phyloP scores from a whole-genome alignment of 2,888 invertebrate species.

The Stegophylla sp. region DNA sequence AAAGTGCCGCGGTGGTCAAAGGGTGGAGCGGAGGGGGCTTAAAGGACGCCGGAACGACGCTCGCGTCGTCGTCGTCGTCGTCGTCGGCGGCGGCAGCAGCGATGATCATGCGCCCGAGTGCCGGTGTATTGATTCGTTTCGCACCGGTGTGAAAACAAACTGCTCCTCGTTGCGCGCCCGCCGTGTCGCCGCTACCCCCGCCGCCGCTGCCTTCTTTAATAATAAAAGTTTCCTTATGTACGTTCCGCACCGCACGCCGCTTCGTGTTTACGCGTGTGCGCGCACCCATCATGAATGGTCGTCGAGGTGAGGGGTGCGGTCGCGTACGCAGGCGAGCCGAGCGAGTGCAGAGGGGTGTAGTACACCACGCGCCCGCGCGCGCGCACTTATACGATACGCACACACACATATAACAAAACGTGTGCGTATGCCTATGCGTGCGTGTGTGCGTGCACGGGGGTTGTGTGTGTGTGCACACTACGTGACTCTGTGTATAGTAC shows the following conservation, averaged over 20 bases:
- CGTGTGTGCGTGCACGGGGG: not conserved
- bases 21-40: not conserved
- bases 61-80: too few species aligned
- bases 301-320: not conserved
- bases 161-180: not conserved
- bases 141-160: slow-evolving; percentile 50
- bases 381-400: not conserved
- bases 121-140: slow-evolving; percentile 56
- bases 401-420: too few species aligned
- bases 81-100: not conserved
- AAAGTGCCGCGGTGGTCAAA: not conserved
- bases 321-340: too few species aligned
- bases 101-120: slow-evolving; percentile 43
- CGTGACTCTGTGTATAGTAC: not conserved
- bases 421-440: not conserved
- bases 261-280: not conserved
- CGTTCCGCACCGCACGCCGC: not conserved
- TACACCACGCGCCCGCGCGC: not conserved
- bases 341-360: too few species aligned
- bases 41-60: not conserved
- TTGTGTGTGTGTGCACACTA: not conserved
- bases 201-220: not conserved
- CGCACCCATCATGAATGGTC: slow-evolving; percentile 17
- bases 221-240: slow-evolving; percentile 39
- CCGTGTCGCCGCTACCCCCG: not conserved